Evolutionary conservation across 1,140 invertebrate genomes (phyloP).

Genomic region (Drosophila subobscura): DNA sequence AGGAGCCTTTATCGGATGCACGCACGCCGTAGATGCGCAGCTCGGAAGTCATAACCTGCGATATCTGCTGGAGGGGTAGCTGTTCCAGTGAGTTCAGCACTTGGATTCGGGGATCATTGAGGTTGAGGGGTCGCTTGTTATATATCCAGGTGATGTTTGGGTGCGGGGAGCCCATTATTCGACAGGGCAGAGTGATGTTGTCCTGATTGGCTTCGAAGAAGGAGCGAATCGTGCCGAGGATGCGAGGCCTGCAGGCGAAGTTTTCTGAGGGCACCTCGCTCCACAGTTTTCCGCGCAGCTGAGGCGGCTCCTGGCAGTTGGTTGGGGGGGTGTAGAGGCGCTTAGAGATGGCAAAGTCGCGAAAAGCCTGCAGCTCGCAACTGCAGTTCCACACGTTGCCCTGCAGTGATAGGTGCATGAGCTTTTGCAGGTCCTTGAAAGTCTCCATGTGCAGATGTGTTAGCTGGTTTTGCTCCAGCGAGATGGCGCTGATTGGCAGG

Average conservation of each 20-base stretch:
- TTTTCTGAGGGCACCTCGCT: constrained; percentile 88
- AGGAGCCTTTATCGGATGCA: constrained; percentile 92
- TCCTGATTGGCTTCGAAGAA: constrained; percentile 86
- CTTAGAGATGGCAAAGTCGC: constrained; percentile 89
- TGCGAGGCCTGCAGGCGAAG: constrained; percentile 93
- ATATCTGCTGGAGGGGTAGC: constrained; percentile 14
- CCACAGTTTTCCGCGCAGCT: constrained; percentile 88
- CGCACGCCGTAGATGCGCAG: constrained; percentile 89
- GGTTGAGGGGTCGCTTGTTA: constrained; percentile 85
- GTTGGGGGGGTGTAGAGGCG: constrained; percentile 90
- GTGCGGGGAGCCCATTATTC: constrained; percentile 89
- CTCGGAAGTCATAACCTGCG: constrained; percentile 83
- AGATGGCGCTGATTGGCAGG: constrained; percentile 87
- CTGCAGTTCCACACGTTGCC: constrained; percentile 95
- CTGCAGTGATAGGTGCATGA: constrained; percentile 90
- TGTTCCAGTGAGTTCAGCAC: constrained; percentile 74
- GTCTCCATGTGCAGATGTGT: constrained; percentile 86
- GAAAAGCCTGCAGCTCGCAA: constrained; percentile 91
- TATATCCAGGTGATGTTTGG: constrained; percentile 91
- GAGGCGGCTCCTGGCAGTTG: constrained; percentile 88
- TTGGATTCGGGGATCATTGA: constrained; percentile 84
- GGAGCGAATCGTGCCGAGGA: constrained; percentile 85
- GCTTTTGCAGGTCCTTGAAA: constrained; percentile 86
- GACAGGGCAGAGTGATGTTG: constrained; percentile 90
- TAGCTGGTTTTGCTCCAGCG: constrained; percentile 89